Percentiles rank a stretch among this genome's conserved stretches.
phyloP scores from a whole-genome alignment of 2,888 invertebrate genomes.

The Iselma pallidipennis region DNA sequence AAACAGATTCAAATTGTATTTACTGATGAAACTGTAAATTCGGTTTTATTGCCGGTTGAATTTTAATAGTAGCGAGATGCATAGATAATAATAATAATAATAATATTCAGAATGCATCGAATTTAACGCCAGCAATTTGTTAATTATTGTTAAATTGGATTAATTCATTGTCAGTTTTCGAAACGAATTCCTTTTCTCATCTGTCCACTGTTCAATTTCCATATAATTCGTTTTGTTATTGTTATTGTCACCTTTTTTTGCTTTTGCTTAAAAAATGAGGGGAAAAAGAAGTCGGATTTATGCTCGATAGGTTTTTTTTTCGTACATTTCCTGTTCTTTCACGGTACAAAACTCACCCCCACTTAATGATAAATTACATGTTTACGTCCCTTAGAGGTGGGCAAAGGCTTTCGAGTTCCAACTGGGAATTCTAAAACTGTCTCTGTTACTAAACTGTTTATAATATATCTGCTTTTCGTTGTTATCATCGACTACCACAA shows the following conservation, averaged over 20 bases:
- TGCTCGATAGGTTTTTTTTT: neutral
- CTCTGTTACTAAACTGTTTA: conserved; percentile 39
- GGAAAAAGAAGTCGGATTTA: neutral
- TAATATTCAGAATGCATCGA: neutral
- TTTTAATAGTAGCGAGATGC: neutral
- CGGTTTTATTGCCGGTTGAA: neutral
- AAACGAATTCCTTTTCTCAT: no score
- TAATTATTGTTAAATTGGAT: neutral
- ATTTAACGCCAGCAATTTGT: neutral
- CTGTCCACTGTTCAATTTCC: no score
- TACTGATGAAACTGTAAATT: neutral
- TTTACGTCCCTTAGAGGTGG: conserved; percentile 41
- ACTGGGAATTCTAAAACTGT: conserved; percentile 38
- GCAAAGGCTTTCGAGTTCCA: conserved; percentile 36
- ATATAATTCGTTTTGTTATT: no score
- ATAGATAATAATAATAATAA: no score
- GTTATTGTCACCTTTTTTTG: no score
- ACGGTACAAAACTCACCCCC: conserved; percentile 21
- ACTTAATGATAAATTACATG: conserved; percentile 44
- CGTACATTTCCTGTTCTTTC: conserved; percentile 37
- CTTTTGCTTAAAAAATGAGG: no score
- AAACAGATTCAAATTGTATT: neutral
- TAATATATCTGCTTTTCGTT: conserved; percentile 35
- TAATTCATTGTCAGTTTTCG: neutral
- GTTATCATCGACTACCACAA: conserved; percentile 27